These are phyloP conservation scores for Pampus argenteus DNA, from an alignment of 2,797 vertebrate species.

Conservation along the genomic window DNA sequence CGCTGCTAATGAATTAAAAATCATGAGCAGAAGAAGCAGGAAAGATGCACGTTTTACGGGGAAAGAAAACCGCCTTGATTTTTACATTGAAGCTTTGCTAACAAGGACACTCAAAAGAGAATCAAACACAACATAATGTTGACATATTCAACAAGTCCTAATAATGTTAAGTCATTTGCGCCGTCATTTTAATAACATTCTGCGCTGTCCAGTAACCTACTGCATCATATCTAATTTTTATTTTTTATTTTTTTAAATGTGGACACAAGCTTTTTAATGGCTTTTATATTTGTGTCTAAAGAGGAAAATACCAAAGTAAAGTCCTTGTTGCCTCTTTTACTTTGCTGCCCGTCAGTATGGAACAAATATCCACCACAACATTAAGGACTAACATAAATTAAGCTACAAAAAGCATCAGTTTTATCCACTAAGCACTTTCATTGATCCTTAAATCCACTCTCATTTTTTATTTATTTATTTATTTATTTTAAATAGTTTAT, in stretches of 20 bases:
- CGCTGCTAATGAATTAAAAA: slow-evolving; percentile 68
- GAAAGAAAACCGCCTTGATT: slow-evolving; percentile 42
- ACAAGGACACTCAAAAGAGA: slow-evolving; percentile 64
- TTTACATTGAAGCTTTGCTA: slow-evolving; percentile 61
- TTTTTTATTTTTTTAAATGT: slow-evolving; percentile 10
- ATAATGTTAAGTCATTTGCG: slow-evolving; percentile 9
- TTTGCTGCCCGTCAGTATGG: slow-evolving; percentile 25
- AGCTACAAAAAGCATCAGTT: slow-evolving; percentile 38
- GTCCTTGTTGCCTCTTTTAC: slow-evolving; percentile 32
- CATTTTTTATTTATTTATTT: neutral
- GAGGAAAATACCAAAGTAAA: slow-evolving; percentile 23
- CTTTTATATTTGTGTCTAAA: slow-evolving; percentile 32
- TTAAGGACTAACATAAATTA: slow-evolving; percentile 48
- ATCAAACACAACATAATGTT: slow-evolving; percentile 50
- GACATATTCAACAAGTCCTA: slow-evolving; percentile 42
- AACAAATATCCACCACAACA: slow-evolving; percentile 42
- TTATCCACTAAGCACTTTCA: slow-evolving; percentile 10
- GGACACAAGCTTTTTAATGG: slow-evolving; percentile 41
- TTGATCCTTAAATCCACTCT: slow-evolving; percentile 7
- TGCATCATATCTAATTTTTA: slow-evolving; percentile 29
- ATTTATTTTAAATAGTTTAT: slow-evolving; percentile 31
- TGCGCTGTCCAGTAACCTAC: slow-evolving; percentile 55
- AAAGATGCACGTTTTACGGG: slow-evolving; percentile 56
- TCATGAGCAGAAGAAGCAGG: slow-evolving; percentile 62
- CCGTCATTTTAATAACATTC: slow-evolving; percentile 66